phyloP scores from a whole-genome alignment of 1,140 invertebrate species.

The Drosophila santomea region DNA sequence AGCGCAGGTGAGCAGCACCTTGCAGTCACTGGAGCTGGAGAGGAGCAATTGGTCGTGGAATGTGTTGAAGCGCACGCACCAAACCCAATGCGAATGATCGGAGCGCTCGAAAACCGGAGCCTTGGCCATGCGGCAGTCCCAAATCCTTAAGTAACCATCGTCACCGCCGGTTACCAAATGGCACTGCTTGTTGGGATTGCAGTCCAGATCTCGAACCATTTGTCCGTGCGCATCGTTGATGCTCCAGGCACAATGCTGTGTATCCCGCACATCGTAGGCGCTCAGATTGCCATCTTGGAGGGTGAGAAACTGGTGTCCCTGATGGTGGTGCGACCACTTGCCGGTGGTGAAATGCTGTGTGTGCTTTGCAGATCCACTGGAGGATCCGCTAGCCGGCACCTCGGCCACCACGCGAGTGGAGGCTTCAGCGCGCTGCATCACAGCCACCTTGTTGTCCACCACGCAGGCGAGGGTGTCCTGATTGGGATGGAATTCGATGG shows the following conservation, averaged over 20 bases:
- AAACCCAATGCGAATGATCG: conserved; percentile 99
- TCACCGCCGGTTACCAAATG: conserved; percentile 97
- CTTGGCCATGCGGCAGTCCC: conserved; percentile 94
- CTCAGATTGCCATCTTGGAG: conserved; percentile 93
- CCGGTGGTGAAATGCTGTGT: conserved; percentile 91
- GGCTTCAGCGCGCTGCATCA: conserved; percentile 87
- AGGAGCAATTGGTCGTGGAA: conserved; percentile 99
- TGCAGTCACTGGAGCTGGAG: conserved; percentile 96
- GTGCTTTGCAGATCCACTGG: conserved; percentile 85
- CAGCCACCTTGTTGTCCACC: conserved; percentile 89
- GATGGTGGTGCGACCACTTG: conserved; percentile 97
- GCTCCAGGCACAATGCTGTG: conserved; percentile 90
- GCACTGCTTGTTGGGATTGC: conserved; percentile 98
- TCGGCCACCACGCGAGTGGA: conserved; percentile 84
- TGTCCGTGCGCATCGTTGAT: conserved; percentile 95
- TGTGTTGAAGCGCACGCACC: conserved; percentile 96
- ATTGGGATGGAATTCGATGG: conserved; percentile 93
- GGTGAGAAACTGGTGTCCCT: conserved; percentile 91
- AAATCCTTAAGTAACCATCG: conserved; percentile 97
- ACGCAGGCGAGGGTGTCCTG: conserved; percentile 90
- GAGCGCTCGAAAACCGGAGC: conserved; percentile 92
- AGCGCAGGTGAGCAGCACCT: conserved; percentile 94
- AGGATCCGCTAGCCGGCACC: conserved; percentile 49
- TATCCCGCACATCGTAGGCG: conserved; percentile 93
- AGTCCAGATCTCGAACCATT: conserved; percentile 95